Base-by-base conservation (phyloP, 2,797 vertebrate genomes). In the Kryptolebias ocellatus region DNA sequence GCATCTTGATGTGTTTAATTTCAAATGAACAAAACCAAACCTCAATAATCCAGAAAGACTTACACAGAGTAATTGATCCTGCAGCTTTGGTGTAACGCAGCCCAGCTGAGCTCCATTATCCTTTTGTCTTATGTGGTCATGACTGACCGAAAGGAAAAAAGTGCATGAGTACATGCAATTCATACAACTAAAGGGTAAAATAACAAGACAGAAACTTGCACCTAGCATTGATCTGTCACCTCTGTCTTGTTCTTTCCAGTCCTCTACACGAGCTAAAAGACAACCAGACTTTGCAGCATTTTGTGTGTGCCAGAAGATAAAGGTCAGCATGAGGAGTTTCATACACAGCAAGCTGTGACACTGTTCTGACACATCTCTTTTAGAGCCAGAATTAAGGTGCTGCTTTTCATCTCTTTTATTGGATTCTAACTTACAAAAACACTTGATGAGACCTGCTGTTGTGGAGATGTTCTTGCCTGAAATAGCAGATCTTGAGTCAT, bases 21-120 rank as follows among this genome's bases (percentile, higher is more conserved):
- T 2, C 59, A 69, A 64, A 58, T n/a, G 64, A 53, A 53, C 54
- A 60, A 53, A 58, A 54, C 18, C 14, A 31, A 47, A 55, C 47
- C 47, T 31, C 54, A 66, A 54, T 3, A 51, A 50, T 31, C 44
- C 53, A 10, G 31, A 73, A 54, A 73, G 71, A 80, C 52, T 45
- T 64, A 79, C 59, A 64, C 37, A 63, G 69, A 57, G 18, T 31
- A 73, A 85, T 80, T 70, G 81, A 88, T 83, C 45, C 20, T 27
- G 14, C 17, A 34, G 61, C 51, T 49, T 78, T 39, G 55, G 54
- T 83, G 76, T 69, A 72, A 76, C 63, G 45, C 5, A 68, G 72
- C 54, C 71, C 56, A 39, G 58, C 66, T 63, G 69, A 81, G 63
- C 34, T 46, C 60, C 20, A 87, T 74, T 80, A 81, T 67, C 80